Base-by-base conservation (phyloP, 1,140 invertebrate genomes). In the Leptinotarsa undecemlineata region DNA sequence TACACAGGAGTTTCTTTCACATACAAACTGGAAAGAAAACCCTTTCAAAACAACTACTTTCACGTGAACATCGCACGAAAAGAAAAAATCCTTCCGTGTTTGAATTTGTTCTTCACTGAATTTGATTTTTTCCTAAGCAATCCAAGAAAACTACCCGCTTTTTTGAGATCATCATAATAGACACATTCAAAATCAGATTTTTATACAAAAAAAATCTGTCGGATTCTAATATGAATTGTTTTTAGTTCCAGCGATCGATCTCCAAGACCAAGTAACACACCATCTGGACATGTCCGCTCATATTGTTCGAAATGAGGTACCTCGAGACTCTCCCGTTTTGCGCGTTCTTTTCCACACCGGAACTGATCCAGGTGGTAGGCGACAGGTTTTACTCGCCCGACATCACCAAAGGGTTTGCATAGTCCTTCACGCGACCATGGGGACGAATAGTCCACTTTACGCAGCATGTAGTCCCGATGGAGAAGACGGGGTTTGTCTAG, bases 271-370 rank as follows among this genome's bases (percentile, higher is more conserved):
- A 4, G 89, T 91, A 0, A 90, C 92, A 1, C 89, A 93, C 76
- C 91, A 94, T 81, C 84, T 96, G 71, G 95, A 97, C 81, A 92
- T 97, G 84, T 96, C 93, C 11, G 96, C 96, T 1, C 95, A 97
- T 84, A 85, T 97, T n/a, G 95, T 97, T 0, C 92, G 93, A 1
- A 86, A 88, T n/a, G 92, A 92, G 78, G 89, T 97, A 15, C 90
- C 93, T 2, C 89, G 95, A 33, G 95, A 97, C 81, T 92, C 92
- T 13, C 96, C 96, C 0, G 93, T 97, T 2, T 85, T 97, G 1
- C 86, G 95, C 48, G 95, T 97, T 0, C 87, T 98, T 1, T 97
- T 97, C 82, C 96, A 98, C 81, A 93, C 94, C 3, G 94, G 94
- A 20, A 91, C 92, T 69, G 93, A 94, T 84, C 91, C 91, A 0